Base-by-base conservation (phyloP, 2,888 invertebrate species). In the Notodonta dromedarius region DNA sequence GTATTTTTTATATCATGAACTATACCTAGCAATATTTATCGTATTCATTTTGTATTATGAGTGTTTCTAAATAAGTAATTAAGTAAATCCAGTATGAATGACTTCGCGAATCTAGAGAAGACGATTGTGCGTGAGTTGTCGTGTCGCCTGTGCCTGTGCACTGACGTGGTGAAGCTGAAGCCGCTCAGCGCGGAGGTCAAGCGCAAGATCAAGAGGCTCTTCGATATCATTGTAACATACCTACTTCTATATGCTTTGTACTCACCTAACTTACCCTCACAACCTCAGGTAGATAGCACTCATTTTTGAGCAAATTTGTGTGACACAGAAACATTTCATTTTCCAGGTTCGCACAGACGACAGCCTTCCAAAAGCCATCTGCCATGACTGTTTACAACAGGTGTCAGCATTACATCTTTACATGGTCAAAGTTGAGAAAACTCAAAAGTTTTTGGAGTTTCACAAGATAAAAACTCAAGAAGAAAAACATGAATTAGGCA, bases 341-440 rank as follows among this genome's bases (percentile, higher is more conserved):
- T 55, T 73, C 51, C 79, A 93, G 93, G 83, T 93, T 58, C 87
- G 88, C 51, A 74, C 86, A 60, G 92, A 93, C 64, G 93, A 93
- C 70, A 83, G 71, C 57, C 86, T 93, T 32, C 93, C 93, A 35
- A 93, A 93, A 82, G 93, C 93, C 72, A 93, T 93, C 80, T 93
- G 93, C 74, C 93, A 93, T 76, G 93, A 93, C 56, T 93, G 93
- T 65, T 78, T 93, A 44, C 91, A 91, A 73, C 92, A 93, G 81
- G 83, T 93, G n/a, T 77, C 85, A 32, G 75, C 81, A 13, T 76
- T 91, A 65, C 85, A 93, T 67, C 77, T 91, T 9, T 93, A 92
- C 65, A 62, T 88, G 8, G 87, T 93, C 7, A 91, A 93, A 84
- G 92, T 93, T 2, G 92, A 91, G 52, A 93, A 88, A 76, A 92